Percentiles rank a stretch among this genome's conserved stretches.
phyloP scores from a whole-genome alignment of 2,113 vertebrate genomes.

The Orthonyx spaldingii region DNA sequence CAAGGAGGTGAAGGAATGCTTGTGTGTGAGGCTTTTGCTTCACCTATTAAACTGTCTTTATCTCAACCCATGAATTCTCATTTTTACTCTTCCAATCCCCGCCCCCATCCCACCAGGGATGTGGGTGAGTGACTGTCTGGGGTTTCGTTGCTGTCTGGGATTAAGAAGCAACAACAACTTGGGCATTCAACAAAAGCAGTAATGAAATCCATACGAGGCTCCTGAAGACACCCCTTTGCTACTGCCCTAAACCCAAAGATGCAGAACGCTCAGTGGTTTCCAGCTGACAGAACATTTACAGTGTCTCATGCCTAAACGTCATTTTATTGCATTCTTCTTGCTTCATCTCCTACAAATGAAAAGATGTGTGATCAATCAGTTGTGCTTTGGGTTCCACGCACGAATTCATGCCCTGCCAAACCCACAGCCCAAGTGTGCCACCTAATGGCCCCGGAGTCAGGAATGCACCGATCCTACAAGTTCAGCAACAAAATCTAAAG shows the following conservation, averaged over 20 bases:
- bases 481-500: not conserved
- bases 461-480: not conserved
- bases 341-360: not conserved
- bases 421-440: conserved; percentile 19
- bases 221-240: not conserved
- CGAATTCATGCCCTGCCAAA: not conserved
- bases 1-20: not conserved
- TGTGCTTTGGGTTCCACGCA: not conserved
- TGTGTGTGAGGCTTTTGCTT: not conserved
- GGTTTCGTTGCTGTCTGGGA: not conserved
- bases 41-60: not conserved
- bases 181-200: not conserved
- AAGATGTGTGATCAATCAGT: not conserved
- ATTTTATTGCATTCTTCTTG: not conserved
- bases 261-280: not conserved
- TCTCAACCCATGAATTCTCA: not conserved
- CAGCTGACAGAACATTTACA: not conserved
- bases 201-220: not conserved
- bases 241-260: not conserved
- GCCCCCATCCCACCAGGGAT: not conserved
- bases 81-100: not conserved
- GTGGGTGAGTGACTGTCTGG: not conserved
- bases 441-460: conserved; percentile 6
- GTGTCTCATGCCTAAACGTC: not conserved
- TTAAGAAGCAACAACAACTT: not conserved